Conservation (phyloP, 2,888 invertebrate species). For the Rhyacophila evoluta region DNA sequence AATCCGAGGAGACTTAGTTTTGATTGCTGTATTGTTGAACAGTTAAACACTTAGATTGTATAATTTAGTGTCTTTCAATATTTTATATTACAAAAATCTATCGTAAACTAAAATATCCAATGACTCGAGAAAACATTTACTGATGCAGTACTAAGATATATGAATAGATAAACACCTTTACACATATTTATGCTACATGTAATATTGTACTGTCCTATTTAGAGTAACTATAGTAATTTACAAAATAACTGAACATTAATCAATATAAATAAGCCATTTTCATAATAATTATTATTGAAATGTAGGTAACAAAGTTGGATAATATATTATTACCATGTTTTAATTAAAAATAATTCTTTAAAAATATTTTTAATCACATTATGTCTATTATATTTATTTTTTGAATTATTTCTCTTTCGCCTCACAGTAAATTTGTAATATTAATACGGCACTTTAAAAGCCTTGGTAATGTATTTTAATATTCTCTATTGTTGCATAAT, state of each 20-base stretch:
- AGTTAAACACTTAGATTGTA: too few relatives aligned
- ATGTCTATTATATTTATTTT: too few relatives aligned
- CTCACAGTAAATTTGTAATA: background rate
- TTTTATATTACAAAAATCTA: too few relatives aligned
- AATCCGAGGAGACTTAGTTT: too few relatives aligned
- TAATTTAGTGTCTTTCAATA: too few relatives aligned
- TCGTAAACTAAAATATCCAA: too few relatives aligned
- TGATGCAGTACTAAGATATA: too few relatives aligned
- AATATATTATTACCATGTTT: background rate
- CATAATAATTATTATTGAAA: background rate
- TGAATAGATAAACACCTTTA: background rate
- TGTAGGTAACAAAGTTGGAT: constrained; percentile 11
- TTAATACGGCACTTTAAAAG: background rate
- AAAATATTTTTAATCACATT: background rate
- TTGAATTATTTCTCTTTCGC: too few relatives aligned
- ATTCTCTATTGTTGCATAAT: background rate
- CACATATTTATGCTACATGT: background rate
- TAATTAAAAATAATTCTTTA: background rate
- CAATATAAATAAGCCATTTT: background rate
- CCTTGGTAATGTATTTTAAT: background rate
- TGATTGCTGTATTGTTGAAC: too few relatives aligned
- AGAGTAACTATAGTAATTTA: background rate
- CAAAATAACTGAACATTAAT: constrained; percentile 10
- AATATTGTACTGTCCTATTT: constrained; percentile 4
- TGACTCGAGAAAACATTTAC: too few relatives aligned